Percentiles rank a stretch among this genome's conserved stretches.
phyloP scores from a whole-genome alignment of 2,113 vertebrate species.

The Lichenostomus cassidix region DNA sequence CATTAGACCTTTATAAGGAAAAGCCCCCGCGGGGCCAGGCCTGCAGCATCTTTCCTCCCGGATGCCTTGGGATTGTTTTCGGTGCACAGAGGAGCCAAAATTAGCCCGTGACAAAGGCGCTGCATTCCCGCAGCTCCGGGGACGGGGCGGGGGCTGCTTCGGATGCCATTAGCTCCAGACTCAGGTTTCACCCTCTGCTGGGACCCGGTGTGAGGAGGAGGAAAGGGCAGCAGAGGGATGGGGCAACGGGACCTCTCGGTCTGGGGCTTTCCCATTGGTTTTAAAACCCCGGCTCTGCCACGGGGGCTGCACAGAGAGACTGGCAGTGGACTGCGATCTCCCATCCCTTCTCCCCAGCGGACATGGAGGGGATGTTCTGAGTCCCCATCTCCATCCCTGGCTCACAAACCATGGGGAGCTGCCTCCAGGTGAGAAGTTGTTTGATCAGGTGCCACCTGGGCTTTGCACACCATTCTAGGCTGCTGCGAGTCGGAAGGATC shows the following conservation, averaged over 20 bases:
- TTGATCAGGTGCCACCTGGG: neutral
- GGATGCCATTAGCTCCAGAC: neutral
- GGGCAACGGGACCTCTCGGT: accelerated
- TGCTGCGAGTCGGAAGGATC: neutral
- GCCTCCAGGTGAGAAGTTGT: neutral
- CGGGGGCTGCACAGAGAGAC: neutral
- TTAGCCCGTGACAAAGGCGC: conserved; percentile 54
- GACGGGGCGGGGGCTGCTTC: neutral
- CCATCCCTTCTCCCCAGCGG: neutral
- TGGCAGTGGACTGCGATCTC: neutral
- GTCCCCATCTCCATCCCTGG: neutral
- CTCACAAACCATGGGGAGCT: neutral
- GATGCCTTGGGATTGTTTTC: conserved; percentile 36
- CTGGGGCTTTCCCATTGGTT: accelerated
- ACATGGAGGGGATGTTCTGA: neutral
- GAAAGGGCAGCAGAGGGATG: neutral
- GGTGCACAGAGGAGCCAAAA: conserved; percentile 41
- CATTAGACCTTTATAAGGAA: conserved; percentile 53
- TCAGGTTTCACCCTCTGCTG: neutral
- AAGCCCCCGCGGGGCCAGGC: neutral
- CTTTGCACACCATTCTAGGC: neutral
- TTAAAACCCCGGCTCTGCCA: neutral
- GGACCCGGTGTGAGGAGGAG: neutral
- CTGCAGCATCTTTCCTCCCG: conserved; percentile 31
- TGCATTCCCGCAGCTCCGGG: neutral